Evolutionary conservation across 37 sponge, comb jelly and placozoan species (phyloP), one percentile per base, ranked within the genome.

Genomic region (Hormiphora californensis): DNA sequence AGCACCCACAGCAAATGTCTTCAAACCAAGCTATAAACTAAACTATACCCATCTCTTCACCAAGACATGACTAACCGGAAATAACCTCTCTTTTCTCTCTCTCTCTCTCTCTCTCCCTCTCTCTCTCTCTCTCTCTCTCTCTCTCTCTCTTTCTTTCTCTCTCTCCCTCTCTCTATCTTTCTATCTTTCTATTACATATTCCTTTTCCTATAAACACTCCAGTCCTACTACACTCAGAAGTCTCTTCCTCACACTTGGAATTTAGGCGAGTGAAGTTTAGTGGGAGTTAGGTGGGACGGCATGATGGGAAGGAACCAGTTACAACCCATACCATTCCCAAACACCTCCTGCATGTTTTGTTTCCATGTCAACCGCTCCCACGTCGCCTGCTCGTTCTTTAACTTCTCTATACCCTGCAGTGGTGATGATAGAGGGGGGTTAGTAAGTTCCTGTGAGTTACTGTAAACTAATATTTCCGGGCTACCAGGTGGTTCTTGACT

Each of bases 291-390:
- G 67, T 87, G 91, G 15, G 92, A 89, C 0, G 93, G 88, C 7
- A 89, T 86, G 91, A 93, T 90, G 0, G 96, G 96, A 40, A 90
- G 90, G 27, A 95, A 36, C 96, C 96, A 95, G 28, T 53, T 40
- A 86, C 89, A n/a, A 35, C 90, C 69, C 38, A 85, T 49, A 1
- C 89, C 89, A 69, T 78, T 63, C 12, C 96, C 96, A 90, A 93
- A 93, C 67, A 95, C 92, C 33, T 93, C 96, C 0, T 35, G 54
- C 25, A 95, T 86, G 78, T 91, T 92, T 30, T 93, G 90, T 15
- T 62, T 40, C 67, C 67, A 65, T 7, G 67, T 65, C 17, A 65
- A 65, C 67, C 67, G 34, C 28, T 65, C 67, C 67, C 67, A 65
- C 17, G 67, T 65, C 4, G 67, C 67, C 9, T 35, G 32, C 67